phyloP scores from a whole-genome alignment of 2,113 vertebrate genomes.

The Chamaea fasciata region DNA sequence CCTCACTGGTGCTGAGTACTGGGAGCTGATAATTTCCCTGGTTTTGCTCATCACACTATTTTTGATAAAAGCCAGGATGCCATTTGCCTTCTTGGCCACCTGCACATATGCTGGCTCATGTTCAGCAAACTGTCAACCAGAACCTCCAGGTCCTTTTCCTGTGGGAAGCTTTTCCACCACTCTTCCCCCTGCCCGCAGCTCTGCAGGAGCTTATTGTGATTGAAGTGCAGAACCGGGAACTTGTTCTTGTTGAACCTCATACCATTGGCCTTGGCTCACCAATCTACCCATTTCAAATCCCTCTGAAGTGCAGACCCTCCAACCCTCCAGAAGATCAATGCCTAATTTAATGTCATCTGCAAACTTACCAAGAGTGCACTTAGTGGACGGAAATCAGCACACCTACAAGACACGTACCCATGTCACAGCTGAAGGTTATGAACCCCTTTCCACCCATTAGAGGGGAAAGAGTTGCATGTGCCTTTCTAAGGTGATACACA shows the following conservation, averaged over 20 bases:
- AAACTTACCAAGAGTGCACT: neutral
- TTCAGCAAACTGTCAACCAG: neutral
- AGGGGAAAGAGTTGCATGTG: neutral
- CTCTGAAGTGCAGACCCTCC: neutral
- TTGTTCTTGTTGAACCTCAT: neutral
- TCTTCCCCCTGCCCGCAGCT: neutral
- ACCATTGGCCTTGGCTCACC: neutral
- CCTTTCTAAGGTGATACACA: neutral
- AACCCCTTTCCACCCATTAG: neutral
- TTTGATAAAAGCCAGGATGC: neutral
- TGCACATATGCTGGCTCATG: neutral
- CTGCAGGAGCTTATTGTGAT: neutral
- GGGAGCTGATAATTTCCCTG: neutral
- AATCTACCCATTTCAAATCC: neutral
- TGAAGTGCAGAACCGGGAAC: neutral
- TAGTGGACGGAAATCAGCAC: neutral
- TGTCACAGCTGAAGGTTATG: neutral
- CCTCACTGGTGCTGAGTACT: neutral
- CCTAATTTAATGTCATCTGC: neutral
- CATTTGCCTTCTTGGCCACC: neutral
- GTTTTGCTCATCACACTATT: neutral
- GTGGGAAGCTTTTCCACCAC: neutral
- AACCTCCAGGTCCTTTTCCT: neutral
- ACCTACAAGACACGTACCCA: accelerated
- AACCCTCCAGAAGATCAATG: neutral